A percentile compares a stretch with the other conserved stretches of the same genome.
Evolutionary conservation across 1,140 invertebrate genomes (phyloP).

Genomic region (Coenobita brevimanus): DNA sequence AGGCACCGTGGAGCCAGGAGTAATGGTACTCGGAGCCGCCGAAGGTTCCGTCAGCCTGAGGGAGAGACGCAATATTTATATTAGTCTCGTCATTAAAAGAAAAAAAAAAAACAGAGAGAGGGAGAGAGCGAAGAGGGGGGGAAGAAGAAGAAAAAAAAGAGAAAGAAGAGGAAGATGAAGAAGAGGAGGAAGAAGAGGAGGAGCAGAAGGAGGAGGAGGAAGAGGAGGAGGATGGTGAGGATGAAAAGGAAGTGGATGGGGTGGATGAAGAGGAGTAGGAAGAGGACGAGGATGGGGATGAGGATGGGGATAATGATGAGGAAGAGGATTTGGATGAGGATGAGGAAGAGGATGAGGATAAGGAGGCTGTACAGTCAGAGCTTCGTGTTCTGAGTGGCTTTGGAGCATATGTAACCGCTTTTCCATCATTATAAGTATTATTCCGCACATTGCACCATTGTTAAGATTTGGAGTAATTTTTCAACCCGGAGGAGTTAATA

Average conservation of each 20-base stretch:
- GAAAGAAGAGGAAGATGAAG: neutral
- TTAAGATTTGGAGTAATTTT: no score
- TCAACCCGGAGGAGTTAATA: no score
- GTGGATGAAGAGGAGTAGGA: neutral
- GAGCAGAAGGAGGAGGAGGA: neutral
- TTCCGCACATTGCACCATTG: no score
- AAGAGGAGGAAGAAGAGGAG: neutral
- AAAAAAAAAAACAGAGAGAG: slow-evolving; percentile 3
- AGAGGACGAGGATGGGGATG: neutral
- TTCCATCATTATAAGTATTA: no score
- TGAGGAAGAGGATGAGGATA: neutral
- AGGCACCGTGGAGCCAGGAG: neutral
- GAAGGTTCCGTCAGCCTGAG: neutral
- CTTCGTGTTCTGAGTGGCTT: no score
- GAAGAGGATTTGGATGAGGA: neutral
- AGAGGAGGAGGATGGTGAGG: neutral
- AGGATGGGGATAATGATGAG: neutral
- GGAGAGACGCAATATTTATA: neutral
- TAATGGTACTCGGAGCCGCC: neutral
- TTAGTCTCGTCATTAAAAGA: neutral
- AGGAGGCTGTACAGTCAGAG: no score
- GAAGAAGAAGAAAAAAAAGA: slow-evolving; percentile 4
- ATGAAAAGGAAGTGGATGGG: neutral
- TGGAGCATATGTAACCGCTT: no score
- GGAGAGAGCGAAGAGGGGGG: slow-evolving; percentile 12